phyloP scores from a whole-genome alignment of 1,140 invertebrate species.

The Aphis craccivora region DNA sequence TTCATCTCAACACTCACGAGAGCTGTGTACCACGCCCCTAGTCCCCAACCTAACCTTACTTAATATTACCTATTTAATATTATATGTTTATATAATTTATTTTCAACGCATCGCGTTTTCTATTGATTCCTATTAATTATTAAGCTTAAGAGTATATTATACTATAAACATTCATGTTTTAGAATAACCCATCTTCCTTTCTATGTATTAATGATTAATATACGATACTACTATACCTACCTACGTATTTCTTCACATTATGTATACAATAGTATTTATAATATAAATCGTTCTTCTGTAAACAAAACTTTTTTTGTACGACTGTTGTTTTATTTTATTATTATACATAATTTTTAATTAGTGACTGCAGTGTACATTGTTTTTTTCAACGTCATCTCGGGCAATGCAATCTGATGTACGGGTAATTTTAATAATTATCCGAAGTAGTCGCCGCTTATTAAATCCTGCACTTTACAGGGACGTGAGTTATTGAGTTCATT shows the following conservation, averaged over 20 bases:
- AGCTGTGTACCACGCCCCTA: neutral
- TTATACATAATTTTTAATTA: neutral
- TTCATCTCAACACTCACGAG: neutral
- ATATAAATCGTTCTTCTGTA: neutral
- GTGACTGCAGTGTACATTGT: neutral
- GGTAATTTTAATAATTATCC: neutral
- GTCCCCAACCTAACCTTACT: neutral
- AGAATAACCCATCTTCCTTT: neutral
- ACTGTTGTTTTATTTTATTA: neutral
- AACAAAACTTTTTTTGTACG: neutral
- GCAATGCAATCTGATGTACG: neutral
- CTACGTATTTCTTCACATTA: neutral
- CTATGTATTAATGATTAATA: neutral
- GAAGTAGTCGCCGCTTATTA: too few species aligned
- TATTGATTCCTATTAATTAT: neutral
- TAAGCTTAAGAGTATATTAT: neutral
- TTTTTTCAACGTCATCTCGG: neutral
- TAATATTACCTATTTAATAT: constrained; percentile 2
- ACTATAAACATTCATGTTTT: neutral
- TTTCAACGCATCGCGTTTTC: neutral
- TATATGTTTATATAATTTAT: neutral
- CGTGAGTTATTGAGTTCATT: too few species aligned
- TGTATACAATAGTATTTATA: neutral
- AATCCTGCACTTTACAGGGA: too few species aligned
- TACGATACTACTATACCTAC: neutral